A percentile compares a stretch with the other conserved stretches of the same genome.
Evolutionary conservation across 2,888 invertebrate species (phyloP).

Genomic region (Drosophila picticornis): DNA sequence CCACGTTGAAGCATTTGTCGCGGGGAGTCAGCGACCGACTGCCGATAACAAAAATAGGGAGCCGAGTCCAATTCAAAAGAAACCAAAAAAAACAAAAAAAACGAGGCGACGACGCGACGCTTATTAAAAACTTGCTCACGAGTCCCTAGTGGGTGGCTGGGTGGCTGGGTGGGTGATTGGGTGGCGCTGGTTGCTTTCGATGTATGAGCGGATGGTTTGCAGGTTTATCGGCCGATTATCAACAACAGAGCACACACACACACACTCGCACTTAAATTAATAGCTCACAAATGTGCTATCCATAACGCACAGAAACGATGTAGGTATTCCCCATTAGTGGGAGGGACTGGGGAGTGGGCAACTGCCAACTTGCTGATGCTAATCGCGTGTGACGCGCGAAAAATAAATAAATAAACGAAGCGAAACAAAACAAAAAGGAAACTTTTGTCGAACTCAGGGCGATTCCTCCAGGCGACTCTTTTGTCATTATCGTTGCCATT

Average conservation of each 20-base stretch:
- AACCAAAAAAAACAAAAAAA: not conserved
- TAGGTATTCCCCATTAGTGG: not conserved
- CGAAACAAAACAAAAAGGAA: conserved; percentile 2
- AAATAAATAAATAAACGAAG: not conserved
- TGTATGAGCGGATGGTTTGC: conserved; percentile 11
- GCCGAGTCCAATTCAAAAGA: conserved; percentile 31
- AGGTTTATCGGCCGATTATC: conserved; percentile 73
- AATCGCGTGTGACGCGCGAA: conserved; percentile 61
- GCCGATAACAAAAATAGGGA: conserved; percentile 49
- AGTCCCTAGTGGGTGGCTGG: conserved; percentile 17
- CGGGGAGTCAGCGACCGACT: conserved; percentile 46
- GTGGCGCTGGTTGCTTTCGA: not conserved
- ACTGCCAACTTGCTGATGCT: conserved; percentile 57
- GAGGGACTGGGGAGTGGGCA: not conserved
- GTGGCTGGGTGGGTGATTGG: not conserved
- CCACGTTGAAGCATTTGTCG: conserved; percentile 46
- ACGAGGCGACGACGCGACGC: conserved; percentile 25
- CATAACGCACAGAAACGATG: conserved; percentile 49
- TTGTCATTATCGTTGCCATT: conserved; percentile 66
- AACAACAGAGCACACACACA: conserved; percentile 39
- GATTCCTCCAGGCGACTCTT: conserved; percentile 37
- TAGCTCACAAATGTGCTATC: conserved; percentile 74
- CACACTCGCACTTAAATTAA: conserved; percentile 62
- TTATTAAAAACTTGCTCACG: conserved; percentile 53
- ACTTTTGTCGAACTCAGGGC: conserved; percentile 27